Conservation (phyloP, 2,113 vertebrate species). For the Sprattus sprattus region DNA sequence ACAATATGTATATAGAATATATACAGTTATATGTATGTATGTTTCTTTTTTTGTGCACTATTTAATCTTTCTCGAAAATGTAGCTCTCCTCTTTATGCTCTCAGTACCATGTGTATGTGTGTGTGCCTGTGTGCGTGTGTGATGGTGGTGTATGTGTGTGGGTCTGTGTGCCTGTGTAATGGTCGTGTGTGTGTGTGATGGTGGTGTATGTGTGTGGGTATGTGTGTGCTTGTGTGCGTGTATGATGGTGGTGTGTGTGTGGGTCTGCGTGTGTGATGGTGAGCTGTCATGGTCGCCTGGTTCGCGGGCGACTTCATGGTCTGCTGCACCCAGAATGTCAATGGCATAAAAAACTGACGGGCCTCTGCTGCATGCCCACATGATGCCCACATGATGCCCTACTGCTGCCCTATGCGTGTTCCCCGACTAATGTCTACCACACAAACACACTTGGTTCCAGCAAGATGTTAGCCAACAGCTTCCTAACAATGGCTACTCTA, state of each 20-base stretch:
- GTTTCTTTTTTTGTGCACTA: not conserved
- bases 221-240: too few species aligned
- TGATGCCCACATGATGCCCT: not conserved
- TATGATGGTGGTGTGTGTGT: not conserved
- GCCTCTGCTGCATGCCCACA: not conserved
- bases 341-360: not conserved
- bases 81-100: not conserved
- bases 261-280: not conserved
- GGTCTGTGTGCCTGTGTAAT: too few species aligned
- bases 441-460: not conserved
- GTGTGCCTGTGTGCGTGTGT: too few species aligned
- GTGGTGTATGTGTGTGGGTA: not conserved
- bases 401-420: too few species aligned
- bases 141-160: too few species aligned
- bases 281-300: not conserved
- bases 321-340: conserved; percentile 1
- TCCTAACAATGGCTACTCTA: not conserved
- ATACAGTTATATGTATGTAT: not conserved
- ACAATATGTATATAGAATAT: not conserved
- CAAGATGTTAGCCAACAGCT: not conserved
- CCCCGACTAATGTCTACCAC: not conserved
- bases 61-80: too few species aligned
- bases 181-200: too few species aligned
- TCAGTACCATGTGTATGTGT: too few species aligned
- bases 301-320: not conserved